Conservation (phyloP, 2,888 invertebrate species). For the Salpingus planirostris region DNA sequence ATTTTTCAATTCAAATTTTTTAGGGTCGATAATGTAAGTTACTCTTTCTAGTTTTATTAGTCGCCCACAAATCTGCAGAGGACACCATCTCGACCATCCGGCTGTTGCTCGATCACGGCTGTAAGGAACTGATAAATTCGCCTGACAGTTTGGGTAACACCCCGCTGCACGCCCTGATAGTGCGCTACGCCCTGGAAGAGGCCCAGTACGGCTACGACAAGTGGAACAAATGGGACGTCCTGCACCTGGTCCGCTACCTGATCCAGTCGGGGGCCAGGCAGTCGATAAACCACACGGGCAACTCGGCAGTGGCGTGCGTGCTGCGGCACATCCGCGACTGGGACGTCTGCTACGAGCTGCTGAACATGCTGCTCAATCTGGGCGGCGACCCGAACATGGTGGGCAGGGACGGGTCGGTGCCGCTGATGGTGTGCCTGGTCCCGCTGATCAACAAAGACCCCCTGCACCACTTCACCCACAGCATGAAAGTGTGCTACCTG, state of each 20-base stretch:
- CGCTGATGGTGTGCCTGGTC: conserved; percentile 65
- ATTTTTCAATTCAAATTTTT: not conserved
- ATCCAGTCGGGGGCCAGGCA: conserved; percentile 57
- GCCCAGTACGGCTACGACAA: conserved; percentile 57
- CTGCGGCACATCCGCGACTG: conserved; percentile 61
- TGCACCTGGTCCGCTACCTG: conserved; percentile 55
- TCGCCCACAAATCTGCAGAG: conserved; percentile 60
- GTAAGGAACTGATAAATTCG: conserved; percentile 62
- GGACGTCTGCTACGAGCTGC: conserved; percentile 54
- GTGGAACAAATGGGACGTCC: conserved; percentile 67
- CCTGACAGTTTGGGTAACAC: conserved; percentile 67
- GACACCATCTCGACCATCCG: conserved; percentile 61
- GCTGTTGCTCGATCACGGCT: conserved; percentile 61
- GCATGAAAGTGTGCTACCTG: conserved; percentile 66
- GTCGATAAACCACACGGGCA: conserved; percentile 60
- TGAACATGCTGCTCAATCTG: conserved; percentile 48
- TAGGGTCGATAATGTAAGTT: not conserved
- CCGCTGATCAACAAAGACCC: conserved; percentile 68
- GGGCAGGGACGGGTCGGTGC: conserved; percentile 62
- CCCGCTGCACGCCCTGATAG: conserved; percentile 57
- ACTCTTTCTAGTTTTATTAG: conserved; percentile 48
- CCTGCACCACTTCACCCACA: conserved; percentile 61
- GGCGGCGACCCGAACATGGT: conserved; percentile 56
- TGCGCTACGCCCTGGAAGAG: conserved; percentile 60
- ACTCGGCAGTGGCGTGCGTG: conserved; percentile 62